These are phyloP conservation scores for Xylota sylvarum DNA, from an alignment of 2,888 invertebrate genomes.

Conservation along the genomic window DNA sequence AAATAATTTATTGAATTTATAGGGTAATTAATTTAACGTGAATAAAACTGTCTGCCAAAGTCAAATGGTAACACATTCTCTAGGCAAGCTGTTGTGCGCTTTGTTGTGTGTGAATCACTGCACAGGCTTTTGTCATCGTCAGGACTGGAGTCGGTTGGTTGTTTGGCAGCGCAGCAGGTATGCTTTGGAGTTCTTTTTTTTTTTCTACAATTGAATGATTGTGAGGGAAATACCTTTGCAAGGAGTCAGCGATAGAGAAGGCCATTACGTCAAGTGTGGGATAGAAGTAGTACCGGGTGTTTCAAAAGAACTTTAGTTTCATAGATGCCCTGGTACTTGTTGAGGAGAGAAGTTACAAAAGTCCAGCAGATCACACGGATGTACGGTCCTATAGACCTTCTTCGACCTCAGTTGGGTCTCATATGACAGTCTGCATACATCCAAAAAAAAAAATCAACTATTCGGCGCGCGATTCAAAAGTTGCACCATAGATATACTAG, in stretches of 20 bases:
- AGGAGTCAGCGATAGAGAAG: slow-evolving; percentile 13
- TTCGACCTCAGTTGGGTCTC: too few relatives aligned
- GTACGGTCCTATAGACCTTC: too few relatives aligned
- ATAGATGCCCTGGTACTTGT: too few relatives aligned
- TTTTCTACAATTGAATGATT: not conserved
- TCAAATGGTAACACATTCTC: slow-evolving; percentile 78
- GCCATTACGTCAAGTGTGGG: slow-evolving; percentile 7
- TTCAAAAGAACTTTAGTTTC: too few relatives aligned
- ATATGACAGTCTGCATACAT: too few relatives aligned
- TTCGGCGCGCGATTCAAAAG: too few relatives aligned
- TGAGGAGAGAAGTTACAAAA: too few relatives aligned
- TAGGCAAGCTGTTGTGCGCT: slow-evolving; percentile 32
- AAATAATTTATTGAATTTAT: slow-evolving; percentile 79
- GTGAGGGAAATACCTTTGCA: slow-evolving; percentile 4
- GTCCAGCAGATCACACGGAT: too few relatives aligned
- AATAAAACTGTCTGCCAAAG: slow-evolving; percentile 78
- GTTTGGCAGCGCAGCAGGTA: slow-evolving; percentile 9
- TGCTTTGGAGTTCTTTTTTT: not conserved
- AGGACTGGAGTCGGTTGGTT: slow-evolving; percentile 5
- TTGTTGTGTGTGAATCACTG: slow-evolving; percentile 68
- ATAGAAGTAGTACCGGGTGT: slow-evolving; percentile 30
- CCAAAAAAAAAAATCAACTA: too few relatives aligned
- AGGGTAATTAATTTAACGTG: slow-evolving; percentile 79
- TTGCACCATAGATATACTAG: too few relatives aligned
- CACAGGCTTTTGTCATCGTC: slow-evolving; percentile 60